Evolutionary conservation across 1,140 invertebrate species (phyloP), one percentile per base, ranked within the genome.

Genomic region (Papilio polytes): DNA sequence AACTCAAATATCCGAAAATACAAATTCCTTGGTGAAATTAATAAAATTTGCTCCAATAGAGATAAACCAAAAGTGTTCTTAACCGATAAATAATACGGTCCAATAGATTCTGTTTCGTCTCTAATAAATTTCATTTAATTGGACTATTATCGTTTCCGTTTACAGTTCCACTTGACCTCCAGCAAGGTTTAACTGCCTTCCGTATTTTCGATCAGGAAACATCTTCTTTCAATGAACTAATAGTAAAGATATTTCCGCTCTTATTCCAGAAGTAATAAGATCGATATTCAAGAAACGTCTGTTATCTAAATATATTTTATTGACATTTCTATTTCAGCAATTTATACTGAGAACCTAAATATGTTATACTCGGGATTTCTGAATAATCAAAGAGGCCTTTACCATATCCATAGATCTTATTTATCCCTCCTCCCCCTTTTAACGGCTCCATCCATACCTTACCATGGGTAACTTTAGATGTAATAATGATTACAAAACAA

Each of bases 111-210:
- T 56, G 76, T 78, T 66, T 46, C 31, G 31, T 66, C 59, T 20
- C 77, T 36, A 63, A 78, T 78, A 63, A 78, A 78, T 78, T 66
- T 44, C 53, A 15, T 78, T 63, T 66, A 78, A 78, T 78, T 66
- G 56, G 31, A 31, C 56, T n/a, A 63, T 78, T 66, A 78, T 78
- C 77, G 56, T 59, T 78, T 78, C 77, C 77, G 77, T 46, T 44
- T 36, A 41, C 56, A 56, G 44, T 66, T 66, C 56, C n/a, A 22
- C 56, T 63, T 63, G 77, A 66, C 77, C 77, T 78, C 77, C 77
- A n/a, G 20, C 53, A 31, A 44, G n/a, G 31, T 22, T 63, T 46
- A 22, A 78, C 56, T 31, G 7, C 41, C 77, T 78, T 78, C 77
- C 77, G 53, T 51, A 22, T 63, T 70, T 70, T 78, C 56, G 56